Percentiles rank a stretch among this genome's conserved stretches.
Conservation (phyloP, 1,140 invertebrate genomes). For the Cheumatopsyche charites region DNA sequence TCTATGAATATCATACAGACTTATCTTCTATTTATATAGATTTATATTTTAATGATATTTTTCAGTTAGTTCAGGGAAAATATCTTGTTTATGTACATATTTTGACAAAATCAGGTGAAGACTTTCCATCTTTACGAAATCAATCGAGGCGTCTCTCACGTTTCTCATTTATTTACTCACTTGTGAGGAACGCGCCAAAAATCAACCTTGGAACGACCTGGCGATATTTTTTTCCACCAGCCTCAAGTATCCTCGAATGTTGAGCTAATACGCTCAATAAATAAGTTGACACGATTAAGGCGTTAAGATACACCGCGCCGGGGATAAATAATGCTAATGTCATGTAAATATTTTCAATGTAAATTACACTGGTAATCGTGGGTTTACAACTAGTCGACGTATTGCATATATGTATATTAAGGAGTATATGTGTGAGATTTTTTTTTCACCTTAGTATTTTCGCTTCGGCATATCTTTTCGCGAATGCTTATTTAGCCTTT, state of each 20-base stretch:
- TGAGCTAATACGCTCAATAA: conserved; percentile 24
- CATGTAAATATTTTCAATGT: conserved; percentile 34
- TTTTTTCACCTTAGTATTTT: conserved; percentile 4
- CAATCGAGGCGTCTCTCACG: not conserved
- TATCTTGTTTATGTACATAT: no score
- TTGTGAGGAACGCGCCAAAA: not conserved
- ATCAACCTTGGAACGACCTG: conserved; percentile 6
- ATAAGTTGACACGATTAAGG: conserved; percentile 25
- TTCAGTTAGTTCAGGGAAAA: no score
- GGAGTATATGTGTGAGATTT: not conserved
- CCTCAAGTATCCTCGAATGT: conserved; percentile 7
- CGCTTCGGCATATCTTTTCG: not conserved
- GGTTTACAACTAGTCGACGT: conserved; percentile 26
- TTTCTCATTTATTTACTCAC: conserved; percentile 20
- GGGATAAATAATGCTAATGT: conserved; percentile 25
- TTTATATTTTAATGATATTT: no score
- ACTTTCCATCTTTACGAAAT: no score
- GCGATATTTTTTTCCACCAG: conserved; percentile 2
- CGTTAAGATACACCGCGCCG: conserved; percentile 26
- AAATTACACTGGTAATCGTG: conserved; percentile 30
- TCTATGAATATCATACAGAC: no score
- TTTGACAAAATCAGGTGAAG: no score
- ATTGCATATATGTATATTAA: no score
- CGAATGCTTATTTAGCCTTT: not conserved
- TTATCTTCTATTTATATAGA: no score